phyloP scores from a whole-genome alignment of 2,888 invertebrate genomes.

The Melanostoma scalare region DNA sequence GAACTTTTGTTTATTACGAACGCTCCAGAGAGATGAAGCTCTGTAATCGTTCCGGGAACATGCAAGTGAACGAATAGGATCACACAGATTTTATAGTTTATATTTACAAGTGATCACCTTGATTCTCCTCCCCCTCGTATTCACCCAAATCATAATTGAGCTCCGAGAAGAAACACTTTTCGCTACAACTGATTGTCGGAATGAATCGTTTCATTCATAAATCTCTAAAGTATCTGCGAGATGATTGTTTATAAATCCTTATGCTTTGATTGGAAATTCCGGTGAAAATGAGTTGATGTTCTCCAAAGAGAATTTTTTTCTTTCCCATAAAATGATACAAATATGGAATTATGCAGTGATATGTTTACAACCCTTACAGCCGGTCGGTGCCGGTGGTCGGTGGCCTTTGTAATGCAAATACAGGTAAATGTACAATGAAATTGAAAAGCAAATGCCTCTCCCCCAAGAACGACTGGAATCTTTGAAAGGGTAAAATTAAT shows the following conservation, averaged over 20 bases:
- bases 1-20: slow-evolving; percentile 57
- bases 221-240: slow-evolving; percentile 51
- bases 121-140: slow-evolving; percentile 5
- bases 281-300: slow-evolving; percentile 67
- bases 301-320: slow-evolving; percentile 21
- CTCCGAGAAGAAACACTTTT: slow-evolving; percentile 55
- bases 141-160: slow-evolving; percentile 48
- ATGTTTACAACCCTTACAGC: slow-evolving; percentile 36
- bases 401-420: slow-evolving; percentile 62
- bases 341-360: background rate
- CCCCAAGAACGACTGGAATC: background rate
- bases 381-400: background rate
- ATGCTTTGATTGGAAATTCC: slow-evolving; percentile 66
- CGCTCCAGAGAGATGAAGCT: background rate
- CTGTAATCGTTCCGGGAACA: slow-evolving; percentile 50
- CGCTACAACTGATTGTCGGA: slow-evolving; percentile 46
- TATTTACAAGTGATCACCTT: slow-evolving; percentile 68
- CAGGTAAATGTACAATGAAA: slow-evolving; percentile 15
- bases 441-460: slow-evolving; percentile 22
- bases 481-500: slow-evolving; percentile 47
- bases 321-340: background rate
- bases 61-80: slow-evolving; percentile 37
- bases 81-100: slow-evolving; percentile 57
- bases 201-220: slow-evolving; percentile 69
- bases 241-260: slow-evolving; percentile 57